Percentiles rank a stretch among this genome's conserved stretches.
These are phyloP conservation scores for Morpho achilles DNA, from an alignment of 2,888 invertebrate species.

Conservation along the genomic window DNA sequence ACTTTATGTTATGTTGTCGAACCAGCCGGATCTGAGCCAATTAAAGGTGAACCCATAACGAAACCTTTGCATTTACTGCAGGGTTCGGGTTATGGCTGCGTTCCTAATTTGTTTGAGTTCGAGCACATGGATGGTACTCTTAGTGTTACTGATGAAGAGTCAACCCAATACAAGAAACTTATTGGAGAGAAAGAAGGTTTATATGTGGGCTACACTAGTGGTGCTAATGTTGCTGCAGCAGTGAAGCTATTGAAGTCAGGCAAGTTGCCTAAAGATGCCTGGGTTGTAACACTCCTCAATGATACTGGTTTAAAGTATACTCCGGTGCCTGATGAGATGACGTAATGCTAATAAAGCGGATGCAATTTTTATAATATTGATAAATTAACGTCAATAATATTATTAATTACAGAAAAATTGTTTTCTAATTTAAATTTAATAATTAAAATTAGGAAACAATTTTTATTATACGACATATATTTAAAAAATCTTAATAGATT, in stretches of 20 bases:
- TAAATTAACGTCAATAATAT: too few species aligned
- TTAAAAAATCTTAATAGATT: too few species aligned
- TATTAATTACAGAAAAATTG: too few species aligned
- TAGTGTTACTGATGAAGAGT: constrained; percentile 61
- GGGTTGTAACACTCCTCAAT: constrained; percentile 63
- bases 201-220: constrained; percentile 69
- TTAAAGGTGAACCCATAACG: constrained; percentile 58
- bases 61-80: constrained; percentile 68
- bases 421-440: too few species aligned
- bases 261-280: constrained; percentile 53
- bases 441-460: too few species aligned
- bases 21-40: constrained; percentile 61
- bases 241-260: constrained; percentile 62
- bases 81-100: constrained; percentile 66
- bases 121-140: constrained; percentile 62
- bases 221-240: constrained; percentile 67
- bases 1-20: constrained; percentile 61
- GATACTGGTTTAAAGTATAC: constrained; percentile 68
- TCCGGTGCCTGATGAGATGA: constrained; percentile 46
- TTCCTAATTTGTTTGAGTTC: constrained; percentile 60
- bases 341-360: constrained; percentile 4
- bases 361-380: background rate
- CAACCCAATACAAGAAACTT: constrained; percentile 50
- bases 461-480: too few species aligned
- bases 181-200: constrained; percentile 65